These are phyloP conservation scores for Mobula hypostoma DNA, from an alignment of 2,113 vertebrate species.

Conservation along the genomic window DNA sequence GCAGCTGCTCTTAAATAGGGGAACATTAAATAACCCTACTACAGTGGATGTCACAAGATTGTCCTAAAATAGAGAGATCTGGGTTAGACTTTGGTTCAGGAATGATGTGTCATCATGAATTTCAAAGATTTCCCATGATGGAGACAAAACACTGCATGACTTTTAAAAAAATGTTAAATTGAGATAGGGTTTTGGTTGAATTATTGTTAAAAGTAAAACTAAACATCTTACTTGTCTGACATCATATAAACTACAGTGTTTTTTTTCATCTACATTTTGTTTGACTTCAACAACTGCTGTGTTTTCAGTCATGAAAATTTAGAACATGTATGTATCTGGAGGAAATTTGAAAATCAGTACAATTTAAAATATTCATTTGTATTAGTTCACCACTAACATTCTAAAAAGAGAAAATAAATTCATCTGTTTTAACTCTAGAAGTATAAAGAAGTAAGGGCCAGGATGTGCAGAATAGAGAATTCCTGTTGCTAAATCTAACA, in stretches of 20 bases:
- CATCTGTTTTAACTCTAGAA: neutral
- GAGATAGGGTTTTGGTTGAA: neutral
- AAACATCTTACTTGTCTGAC: neutral
- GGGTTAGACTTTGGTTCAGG: neutral
- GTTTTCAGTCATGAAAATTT: neutral
- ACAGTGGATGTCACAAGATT: neutral
- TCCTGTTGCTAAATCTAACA: neutral
- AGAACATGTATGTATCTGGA: neutral
- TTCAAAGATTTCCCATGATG: neutral
- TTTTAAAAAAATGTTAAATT: neutral
- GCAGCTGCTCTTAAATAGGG: too few relatives aligned
- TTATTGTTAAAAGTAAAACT: neutral
- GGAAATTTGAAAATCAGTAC: neutral
- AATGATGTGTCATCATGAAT: neutral
- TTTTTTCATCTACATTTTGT: neutral
- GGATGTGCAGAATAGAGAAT: neutral
- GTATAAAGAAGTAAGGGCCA: neutral
- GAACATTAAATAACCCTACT: too few relatives aligned
- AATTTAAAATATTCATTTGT: too few relatives aligned
- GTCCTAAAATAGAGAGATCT: neutral
- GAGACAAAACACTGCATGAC: neutral
- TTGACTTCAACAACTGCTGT: neutral
- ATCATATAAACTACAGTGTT: neutral
- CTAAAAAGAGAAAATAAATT: neutral
- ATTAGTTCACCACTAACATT: too few relatives aligned